Evolutionary conservation across 2,888 invertebrate species (phyloP).

Genomic region (Drosophila robusta): DNA sequence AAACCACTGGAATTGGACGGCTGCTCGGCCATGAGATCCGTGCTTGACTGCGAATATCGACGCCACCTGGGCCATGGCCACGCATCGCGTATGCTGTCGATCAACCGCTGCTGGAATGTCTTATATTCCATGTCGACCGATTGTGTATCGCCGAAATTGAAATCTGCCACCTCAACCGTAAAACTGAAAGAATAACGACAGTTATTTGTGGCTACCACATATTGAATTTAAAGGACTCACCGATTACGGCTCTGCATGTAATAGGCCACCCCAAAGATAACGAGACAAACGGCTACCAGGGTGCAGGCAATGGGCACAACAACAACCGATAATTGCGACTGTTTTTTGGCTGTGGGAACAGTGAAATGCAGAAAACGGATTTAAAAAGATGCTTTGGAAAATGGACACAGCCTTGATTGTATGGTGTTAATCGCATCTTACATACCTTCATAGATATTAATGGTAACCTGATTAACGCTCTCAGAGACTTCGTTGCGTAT

Average conservation of each 20-base stretch:
- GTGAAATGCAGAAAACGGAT: not conserved
- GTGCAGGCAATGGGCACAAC: slow-evolving; percentile 94
- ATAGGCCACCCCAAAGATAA: slow-evolving; percentile 95
- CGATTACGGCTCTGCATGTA: slow-evolving; percentile 93
- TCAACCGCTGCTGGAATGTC: slow-evolving; percentile 92
- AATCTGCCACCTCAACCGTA: slow-evolving; percentile 95
- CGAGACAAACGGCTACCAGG: slow-evolving; percentile 91
- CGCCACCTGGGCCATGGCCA: slow-evolving; percentile 85
- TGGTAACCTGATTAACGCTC: slow-evolving; percentile 89
- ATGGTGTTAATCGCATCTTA: slow-evolving; percentile 8
- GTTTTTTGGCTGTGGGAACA: slow-evolving; percentile 88
- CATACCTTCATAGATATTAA: slow-evolving; percentile 94
- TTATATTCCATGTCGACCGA: slow-evolving; percentile 93
- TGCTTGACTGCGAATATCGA: slow-evolving; percentile 72
- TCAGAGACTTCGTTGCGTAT: slow-evolving; percentile 91
- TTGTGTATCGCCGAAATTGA: slow-evolving; percentile 92
- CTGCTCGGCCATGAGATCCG: slow-evolving; percentile 79
- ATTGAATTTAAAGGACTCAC: slow-evolving; percentile 83
- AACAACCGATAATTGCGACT: slow-evolving; percentile 94
- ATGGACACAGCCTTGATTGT: not conserved
- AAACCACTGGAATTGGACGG: slow-evolving; percentile 52
- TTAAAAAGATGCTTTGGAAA: not conserved
- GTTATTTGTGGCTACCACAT: not conserved
- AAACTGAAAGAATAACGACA: slow-evolving; percentile 86
- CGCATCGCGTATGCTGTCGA: slow-evolving; percentile 90